phyloP scores from a whole-genome alignment of 2,113 vertebrate genomes.

The Raja brachyura region DNA sequence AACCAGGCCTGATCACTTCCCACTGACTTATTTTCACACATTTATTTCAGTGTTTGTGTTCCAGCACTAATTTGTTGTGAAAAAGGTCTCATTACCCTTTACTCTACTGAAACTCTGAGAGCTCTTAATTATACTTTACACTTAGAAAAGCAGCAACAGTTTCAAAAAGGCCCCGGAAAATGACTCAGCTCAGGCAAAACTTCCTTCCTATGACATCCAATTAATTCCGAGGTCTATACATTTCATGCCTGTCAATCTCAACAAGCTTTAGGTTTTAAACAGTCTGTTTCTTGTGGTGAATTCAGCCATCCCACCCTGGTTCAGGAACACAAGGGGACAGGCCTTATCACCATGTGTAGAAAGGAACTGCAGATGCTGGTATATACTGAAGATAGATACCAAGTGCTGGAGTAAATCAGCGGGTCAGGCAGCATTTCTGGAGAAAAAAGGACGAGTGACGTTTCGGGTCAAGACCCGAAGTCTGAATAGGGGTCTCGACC shows the following conservation, averaged over 20 bases:
- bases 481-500: no score
- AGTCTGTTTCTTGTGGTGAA: no score
- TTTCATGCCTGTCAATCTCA: not conserved
- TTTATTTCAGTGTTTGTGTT: not conserved
- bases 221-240: not conserved
- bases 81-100: not conserved
- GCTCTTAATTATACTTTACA: not conserved
- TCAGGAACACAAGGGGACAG: not conserved
- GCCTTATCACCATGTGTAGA: no score
- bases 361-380: no score
- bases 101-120: not conserved
- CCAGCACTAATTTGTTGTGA: not conserved
- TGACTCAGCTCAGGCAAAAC: not conserved
- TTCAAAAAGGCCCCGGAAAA: not conserved
- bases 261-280: not conserved
- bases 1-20: constrained; percentile 13
- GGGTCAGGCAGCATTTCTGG: no score
- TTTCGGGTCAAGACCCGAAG: no score
- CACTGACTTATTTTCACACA: constrained; percentile 16
- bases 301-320: not conserved
- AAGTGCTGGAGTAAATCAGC: no score
- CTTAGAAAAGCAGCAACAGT: not conserved
- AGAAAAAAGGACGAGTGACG: no score
- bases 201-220: not conserved
- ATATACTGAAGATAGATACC: no score